Conservation (phyloP, 2,888 invertebrate species). For the Heteromurus nitidus region DNA sequence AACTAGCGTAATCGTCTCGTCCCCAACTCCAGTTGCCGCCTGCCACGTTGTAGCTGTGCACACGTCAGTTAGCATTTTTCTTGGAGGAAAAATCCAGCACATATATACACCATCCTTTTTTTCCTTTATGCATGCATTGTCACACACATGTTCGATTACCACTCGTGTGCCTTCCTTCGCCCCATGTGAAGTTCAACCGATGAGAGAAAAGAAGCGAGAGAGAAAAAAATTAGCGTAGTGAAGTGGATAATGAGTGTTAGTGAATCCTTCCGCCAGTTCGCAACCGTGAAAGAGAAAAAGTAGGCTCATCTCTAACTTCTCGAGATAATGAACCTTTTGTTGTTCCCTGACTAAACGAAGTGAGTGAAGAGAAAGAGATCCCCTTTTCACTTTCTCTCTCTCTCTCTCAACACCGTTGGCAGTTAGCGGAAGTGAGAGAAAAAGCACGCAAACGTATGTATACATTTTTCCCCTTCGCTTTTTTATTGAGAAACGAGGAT, state of each 20-base stretch:
- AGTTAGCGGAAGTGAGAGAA: not conserved
- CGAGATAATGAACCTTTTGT: conserved; percentile 5
- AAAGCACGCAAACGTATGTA: not conserved
- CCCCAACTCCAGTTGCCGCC: no score
- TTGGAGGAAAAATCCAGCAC: no score
- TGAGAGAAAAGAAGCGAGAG: not conserved
- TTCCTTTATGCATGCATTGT: no score
- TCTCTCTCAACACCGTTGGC: not conserved
- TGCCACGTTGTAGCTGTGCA: no score
- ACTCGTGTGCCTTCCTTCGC: not conserved
- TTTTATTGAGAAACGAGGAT: no score
- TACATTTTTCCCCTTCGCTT: not conserved
- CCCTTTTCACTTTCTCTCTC: not conserved
- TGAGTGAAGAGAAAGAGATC: not conserved
- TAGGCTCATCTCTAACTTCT: not conserved
- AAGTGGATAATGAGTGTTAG: no score
- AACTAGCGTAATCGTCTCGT: no score
- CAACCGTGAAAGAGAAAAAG: not conserved
- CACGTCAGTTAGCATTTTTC: no score
- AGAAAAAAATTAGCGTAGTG: not conserved
- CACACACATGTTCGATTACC: conserved; percentile 5
- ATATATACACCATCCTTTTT: no score
- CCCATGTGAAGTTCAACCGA: not conserved
- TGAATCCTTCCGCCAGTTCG: not conserved
- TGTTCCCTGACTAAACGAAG: not conserved